phyloP scores from a whole-genome alignment of 2,888 invertebrate genomes.

The Drosophila barbarae region DNA sequence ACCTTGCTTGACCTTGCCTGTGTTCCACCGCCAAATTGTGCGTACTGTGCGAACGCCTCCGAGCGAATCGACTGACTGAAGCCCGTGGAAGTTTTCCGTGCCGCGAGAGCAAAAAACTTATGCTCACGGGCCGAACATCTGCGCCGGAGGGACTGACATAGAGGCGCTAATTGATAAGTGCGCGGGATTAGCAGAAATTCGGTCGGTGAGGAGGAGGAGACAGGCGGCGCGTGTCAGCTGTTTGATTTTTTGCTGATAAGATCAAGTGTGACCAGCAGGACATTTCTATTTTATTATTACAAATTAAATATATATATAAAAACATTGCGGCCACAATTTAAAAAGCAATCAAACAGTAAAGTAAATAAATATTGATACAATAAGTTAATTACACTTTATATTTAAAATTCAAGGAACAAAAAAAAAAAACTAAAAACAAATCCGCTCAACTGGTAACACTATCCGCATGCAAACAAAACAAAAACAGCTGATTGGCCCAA shows the following conservation, averaged over 20 bases:
- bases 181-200: background rate
- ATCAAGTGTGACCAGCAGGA: constrained; percentile 7
- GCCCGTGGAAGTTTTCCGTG: constrained; percentile 27
- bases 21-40: constrained; percentile 14
- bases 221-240: constrained; percentile 31
- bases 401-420: background rate
- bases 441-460: background rate
- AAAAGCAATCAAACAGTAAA: background rate
- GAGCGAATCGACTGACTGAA: constrained; percentile 36
- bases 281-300: too few species aligned
- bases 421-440: too few species aligned
- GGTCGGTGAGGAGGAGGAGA: background rate
- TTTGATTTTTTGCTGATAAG: constrained; percentile 32
- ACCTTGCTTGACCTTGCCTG: constrained; percentile 77
- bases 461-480: constrained; percentile 1
- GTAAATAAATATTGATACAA: background rate
- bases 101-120: constrained; percentile 32
- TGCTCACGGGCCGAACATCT: constrained; percentile 19
- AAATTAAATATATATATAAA: background rate
- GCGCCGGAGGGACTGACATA: constrained; percentile 11
- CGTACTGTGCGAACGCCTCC: constrained; percentile 27
- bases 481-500: constrained; percentile 17
- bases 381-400: background rate
- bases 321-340: background rate
- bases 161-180: constrained; percentile 46